Base-by-base conservation (phyloP, 1,140 invertebrate species). In the Drosophila kurseongensis region DNA sequence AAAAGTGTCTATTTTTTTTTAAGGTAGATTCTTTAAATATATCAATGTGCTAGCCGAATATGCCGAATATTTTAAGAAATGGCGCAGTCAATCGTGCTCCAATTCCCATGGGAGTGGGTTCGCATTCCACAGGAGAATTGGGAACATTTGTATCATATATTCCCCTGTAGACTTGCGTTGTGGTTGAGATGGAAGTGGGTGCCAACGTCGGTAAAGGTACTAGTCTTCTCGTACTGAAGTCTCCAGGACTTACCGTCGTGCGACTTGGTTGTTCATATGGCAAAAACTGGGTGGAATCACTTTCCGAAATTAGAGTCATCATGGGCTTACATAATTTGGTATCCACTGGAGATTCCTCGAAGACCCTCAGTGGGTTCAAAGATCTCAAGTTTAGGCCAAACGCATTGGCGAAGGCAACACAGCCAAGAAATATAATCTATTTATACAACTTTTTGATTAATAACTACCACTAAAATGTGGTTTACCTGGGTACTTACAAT, bases 51-150 rank as follows among this genome's bases (percentile, higher is more conserved):
- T 65, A 85, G 2, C 78, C 78, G 1, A 65, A 29, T 1, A 38
- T 4, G 7, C 55, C 23, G 0, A 84, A 23, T 18, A 80, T 10
- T 51, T 77, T 85, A 0, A 84, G 23, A 4, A 80, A 41, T 6
- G 58, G 58, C 0, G 35, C 10, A 12, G 50, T 68, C 9, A 84
- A 23, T 41, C 77, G 75, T 16, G 38, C 51, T 16, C 38, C 57
- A 6, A 84, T 41, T 4, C 9, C 23, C 5, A 4, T 4, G 0
- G 69, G 63, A 18, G 2, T 1, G 2, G 32, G 29, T 4, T 56
- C 57, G 3, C 57, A 67, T 9, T 62, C 52, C 32, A 32, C 18
- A 5, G 18, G 16, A 13, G 13, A 9, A 14, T 27, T 16, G 9
- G 51, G 4, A 1, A n/a, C 35, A 29, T 23, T 23, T 41, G 1